Evolutionary conservation across 2,797 vertebrate species (phyloP).

Genomic region (Amblyopsis hoosieri): DNA sequence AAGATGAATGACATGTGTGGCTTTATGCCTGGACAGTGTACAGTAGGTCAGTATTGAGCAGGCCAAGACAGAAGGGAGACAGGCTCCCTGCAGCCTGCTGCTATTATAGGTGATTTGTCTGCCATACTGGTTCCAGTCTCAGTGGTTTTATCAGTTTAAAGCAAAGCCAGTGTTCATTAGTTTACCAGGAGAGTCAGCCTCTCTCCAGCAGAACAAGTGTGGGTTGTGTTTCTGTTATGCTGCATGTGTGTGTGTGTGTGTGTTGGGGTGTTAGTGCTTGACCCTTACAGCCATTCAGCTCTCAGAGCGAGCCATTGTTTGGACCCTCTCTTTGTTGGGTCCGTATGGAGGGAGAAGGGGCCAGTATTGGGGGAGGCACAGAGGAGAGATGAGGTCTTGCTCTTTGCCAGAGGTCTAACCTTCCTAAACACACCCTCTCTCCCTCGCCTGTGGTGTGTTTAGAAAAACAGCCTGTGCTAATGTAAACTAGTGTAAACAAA

Average conservation of each 20-base stretch:
- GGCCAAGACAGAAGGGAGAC: slow-evolving; percentile 60
- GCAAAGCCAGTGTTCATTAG: slow-evolving; percentile 76
- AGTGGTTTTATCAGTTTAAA: slow-evolving; percentile 78
- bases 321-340: slow-evolving; percentile 80
- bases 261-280: slow-evolving; percentile 81
- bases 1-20: slow-evolving; percentile 36
- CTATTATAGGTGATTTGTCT: slow-evolving; percentile 76
- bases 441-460: slow-evolving; percentile 51
- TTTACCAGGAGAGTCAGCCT: slow-evolving; percentile 76
- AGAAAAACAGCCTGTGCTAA: slow-evolving; percentile 20
- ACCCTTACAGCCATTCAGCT: slow-evolving; percentile 79
- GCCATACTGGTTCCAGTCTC: slow-evolving; percentile 71
- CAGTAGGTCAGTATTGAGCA: slow-evolving; percentile 58
- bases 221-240: slow-evolving; percentile 80
- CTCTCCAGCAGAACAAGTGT: slow-evolving; percentile 82
- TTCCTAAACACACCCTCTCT: slow-evolving; percentile 54
- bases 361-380: slow-evolving; percentile 66
- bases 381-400: slow-evolving; percentile 56
- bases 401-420: slow-evolving; percentile 65
- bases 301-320: slow-evolving; percentile 80
- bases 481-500: slow-evolving; percentile 32
- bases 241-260: slow-evolving; percentile 54
- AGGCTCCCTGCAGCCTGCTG: slow-evolving; percentile 68
- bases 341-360: slow-evolving; percentile 69
- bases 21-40: slow-evolving; percentile 69